phyloP scores from a whole-genome alignment of 2,113 vertebrate genomes.

The Lophochroa leadbeateri region DNA sequence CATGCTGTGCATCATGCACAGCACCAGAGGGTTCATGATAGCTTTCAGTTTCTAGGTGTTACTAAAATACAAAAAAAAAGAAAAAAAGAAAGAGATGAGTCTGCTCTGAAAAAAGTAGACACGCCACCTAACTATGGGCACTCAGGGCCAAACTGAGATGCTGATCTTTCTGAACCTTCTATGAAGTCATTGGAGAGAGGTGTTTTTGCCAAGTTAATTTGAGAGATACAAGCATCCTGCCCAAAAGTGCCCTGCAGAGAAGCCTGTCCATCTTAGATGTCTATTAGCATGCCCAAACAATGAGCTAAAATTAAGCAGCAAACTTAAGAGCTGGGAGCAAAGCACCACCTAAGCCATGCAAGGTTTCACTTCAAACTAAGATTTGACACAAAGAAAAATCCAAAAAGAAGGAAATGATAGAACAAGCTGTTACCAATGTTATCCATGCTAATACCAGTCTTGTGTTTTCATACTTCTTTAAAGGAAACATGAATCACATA shows the following conservation, averaged over 20 bases:
- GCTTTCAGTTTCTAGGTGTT: background rate
- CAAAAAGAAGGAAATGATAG: background rate
- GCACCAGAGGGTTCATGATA: background rate
- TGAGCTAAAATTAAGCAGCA: background rate
- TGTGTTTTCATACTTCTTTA: background rate
- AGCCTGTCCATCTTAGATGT: background rate
- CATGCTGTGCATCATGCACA: background rate
- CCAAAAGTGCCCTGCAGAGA: background rate
- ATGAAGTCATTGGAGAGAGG: background rate
- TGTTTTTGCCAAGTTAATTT: background rate
- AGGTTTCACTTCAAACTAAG: background rate
- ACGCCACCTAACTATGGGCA: background rate
- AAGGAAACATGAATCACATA: background rate
- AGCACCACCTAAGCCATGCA: background rate
- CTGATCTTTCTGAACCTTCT: background rate
- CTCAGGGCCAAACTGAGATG: background rate
- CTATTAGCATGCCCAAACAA: background rate
- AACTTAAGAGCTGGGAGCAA: background rate
- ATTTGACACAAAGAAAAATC: background rate
- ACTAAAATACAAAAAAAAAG: background rate
- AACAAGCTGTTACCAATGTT: background rate
- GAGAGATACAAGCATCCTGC: background rate
- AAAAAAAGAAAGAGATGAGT: no score
- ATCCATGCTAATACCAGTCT: background rate
- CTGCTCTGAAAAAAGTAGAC: background rate